These are phyloP conservation scores for Micromussa lordhowensis DNA, from an alignment of 92 coral and sea anemone genomes.

Conservation along the genomic window DNA sequence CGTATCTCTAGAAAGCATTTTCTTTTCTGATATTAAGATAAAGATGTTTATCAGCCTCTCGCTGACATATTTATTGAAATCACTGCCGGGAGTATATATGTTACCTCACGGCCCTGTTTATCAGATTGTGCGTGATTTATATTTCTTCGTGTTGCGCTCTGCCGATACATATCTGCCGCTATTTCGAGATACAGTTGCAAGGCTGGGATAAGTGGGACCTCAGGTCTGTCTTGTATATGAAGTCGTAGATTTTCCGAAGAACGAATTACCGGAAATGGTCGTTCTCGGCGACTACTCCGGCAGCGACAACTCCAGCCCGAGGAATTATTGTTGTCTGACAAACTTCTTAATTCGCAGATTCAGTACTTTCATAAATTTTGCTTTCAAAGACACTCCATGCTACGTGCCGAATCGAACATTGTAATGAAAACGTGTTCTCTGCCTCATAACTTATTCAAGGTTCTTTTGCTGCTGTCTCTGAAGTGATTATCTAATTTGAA, in stretches of 20 bases:
- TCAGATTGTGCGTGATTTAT: background rate
- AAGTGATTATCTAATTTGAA: background rate
- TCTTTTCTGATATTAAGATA: background rate
- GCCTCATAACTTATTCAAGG: conserved; percentile 7
- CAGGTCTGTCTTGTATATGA: background rate
- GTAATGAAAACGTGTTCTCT: background rate
- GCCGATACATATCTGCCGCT: background rate
- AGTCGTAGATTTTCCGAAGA: background rate
- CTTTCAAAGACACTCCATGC: background rate
- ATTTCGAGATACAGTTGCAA: background rate
- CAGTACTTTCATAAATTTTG: background rate
- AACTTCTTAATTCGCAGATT: background rate
- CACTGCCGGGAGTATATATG: background rate
- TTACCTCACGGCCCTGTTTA: background rate
- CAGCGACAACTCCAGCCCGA: background rate
- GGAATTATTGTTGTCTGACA: background rate
- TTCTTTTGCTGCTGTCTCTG: background rate
- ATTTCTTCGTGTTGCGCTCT: background rate
- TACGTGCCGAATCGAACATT: background rate
- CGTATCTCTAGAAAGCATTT: background rate
- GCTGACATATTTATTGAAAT: background rate
- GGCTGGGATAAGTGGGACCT: background rate
- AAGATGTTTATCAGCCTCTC: background rate
- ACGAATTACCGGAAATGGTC: background rate
- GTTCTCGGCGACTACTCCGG: background rate